phyloP scores from a whole-genome alignment of 2,888 invertebrate species.

The Drosophila falleni region DNA sequence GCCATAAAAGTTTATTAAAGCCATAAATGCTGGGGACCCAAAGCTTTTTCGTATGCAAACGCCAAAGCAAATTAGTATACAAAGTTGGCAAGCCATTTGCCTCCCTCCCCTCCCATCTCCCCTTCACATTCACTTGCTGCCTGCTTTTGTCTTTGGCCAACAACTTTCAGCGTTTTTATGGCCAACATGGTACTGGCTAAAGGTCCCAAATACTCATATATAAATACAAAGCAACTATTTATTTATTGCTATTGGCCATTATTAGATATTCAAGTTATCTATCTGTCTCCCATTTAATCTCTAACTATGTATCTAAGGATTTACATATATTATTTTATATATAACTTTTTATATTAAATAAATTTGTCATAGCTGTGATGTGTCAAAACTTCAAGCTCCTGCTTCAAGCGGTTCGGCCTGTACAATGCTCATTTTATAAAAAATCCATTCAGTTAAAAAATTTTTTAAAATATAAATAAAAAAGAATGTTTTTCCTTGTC shows the following conservation, averaged over 20 bases:
- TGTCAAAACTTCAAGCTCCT: no score
- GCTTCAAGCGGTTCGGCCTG: no score
- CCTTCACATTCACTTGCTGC: neutral
- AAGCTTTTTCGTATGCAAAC: slow-evolving; percentile 78
- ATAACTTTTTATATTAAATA: no score
- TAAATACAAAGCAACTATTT: slow-evolving; percentile 50
- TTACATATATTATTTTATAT: neutral
- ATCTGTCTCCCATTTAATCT: neutral
- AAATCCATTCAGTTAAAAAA: neutral
- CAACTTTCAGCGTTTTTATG: slow-evolving; percentile 59
- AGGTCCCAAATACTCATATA: slow-evolving; percentile 15
- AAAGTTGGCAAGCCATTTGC: slow-evolving; percentile 64
- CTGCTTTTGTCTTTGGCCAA: slow-evolving; percentile 38
- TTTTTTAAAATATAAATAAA: neutral
- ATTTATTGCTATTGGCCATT: slow-evolving; percentile 72
- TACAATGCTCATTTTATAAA: no score
- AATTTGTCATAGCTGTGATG: no score
- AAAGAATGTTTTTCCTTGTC: no score
- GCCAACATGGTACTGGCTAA: slow-evolving; percentile 22
- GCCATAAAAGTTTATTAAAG: slow-evolving; percentile 81
- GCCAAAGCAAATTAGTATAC: slow-evolving; percentile 80
- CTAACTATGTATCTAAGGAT: neutral
- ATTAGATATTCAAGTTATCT: slow-evolving; percentile 56
- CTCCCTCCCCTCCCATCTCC: neutral
- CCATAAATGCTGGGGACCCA: slow-evolving; percentile 73